Percentiles rank a stretch among this genome's conserved stretches.
phyloP scores from a whole-genome alignment of 2,888 invertebrate species.

The Chydorus sphaericus region DNA sequence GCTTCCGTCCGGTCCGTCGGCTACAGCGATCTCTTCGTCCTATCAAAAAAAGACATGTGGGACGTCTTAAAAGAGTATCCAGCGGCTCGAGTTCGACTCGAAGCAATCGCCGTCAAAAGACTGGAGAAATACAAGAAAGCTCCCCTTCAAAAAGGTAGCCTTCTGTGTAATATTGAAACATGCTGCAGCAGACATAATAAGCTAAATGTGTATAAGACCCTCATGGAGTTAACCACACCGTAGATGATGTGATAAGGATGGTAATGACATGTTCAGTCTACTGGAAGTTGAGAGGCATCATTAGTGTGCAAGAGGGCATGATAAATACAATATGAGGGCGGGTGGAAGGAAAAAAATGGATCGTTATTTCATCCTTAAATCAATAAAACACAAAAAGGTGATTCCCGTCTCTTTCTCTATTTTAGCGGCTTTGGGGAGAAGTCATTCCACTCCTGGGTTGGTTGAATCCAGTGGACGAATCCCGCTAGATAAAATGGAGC shows the following conservation, averaged over 20 bases:
- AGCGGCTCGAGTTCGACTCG: slow-evolving; percentile 80
- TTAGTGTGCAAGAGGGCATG: neutral
- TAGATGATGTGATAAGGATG: neutral
- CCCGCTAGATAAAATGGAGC: slow-evolving; percentile 73
- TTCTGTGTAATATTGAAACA: neutral
- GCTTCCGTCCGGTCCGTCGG: slow-evolving; percentile 96
- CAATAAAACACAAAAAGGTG: neutral
- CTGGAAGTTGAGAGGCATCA: neutral
- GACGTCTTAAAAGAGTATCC: slow-evolving; percentile 94
- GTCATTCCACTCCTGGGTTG: slow-evolving; percentile 88
- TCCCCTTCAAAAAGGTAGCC: slow-evolving; percentile 78
- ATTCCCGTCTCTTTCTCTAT: neutral
- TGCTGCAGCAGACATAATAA: too few relatives aligned
- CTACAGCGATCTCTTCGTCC: slow-evolving; percentile 95
- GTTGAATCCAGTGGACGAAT: slow-evolving; percentile 84
- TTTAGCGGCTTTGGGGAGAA: slow-evolving; percentile 82
- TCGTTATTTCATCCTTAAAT: neutral
- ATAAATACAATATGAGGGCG: neutral
- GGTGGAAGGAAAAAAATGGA: neutral
- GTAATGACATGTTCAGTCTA: too few relatives aligned
- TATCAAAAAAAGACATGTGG: slow-evolving; percentile 99
- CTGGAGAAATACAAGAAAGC: slow-evolving; percentile 94
- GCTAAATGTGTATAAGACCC: neutral
- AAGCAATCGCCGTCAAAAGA: slow-evolving; percentile 93
- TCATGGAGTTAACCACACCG: neutral